Conservation (phyloP, 1,140 invertebrate species). For the Drosophila navojoa region DNA sequence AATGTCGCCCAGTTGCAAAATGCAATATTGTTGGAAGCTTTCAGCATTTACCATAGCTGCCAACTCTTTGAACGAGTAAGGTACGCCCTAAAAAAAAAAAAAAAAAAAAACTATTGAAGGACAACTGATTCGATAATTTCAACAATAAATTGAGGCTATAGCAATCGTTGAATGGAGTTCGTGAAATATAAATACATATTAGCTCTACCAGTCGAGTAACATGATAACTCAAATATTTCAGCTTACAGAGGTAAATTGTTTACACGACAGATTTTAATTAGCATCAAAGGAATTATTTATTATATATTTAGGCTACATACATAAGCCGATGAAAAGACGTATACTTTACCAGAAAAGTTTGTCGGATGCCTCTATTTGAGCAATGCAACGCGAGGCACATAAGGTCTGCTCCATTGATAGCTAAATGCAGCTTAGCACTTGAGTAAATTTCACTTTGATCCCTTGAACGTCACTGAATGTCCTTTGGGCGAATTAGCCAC, state of each 20-base stretch:
- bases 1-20: constrained; percentile 55
- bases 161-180: constrained; percentile 9
- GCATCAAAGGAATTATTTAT: neutral
- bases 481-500: constrained; percentile 3
- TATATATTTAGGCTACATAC: neutral
- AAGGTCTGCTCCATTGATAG: constrained; percentile 15
- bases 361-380: neutral
- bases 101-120: constrained; percentile 5
- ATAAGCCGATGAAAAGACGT: neutral
- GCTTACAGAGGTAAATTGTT: too few species aligned
- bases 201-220: too few species aligned
- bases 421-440: constrained; percentile 28
- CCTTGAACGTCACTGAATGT: constrained; percentile 2
- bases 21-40: constrained; percentile 47
- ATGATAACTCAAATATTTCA: too few species aligned
- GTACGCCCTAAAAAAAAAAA: constrained; percentile 1
- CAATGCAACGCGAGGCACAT: constrained; percentile 9
- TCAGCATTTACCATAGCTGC: constrained; percentile 5
- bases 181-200: neutral
- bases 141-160: constrained; percentile 18
- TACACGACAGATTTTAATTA: neutral
- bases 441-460: constrained; percentile 33
- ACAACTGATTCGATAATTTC: constrained; percentile 18
- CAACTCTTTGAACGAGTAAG: constrained; percentile 4
- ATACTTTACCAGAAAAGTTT: neutral